These are phyloP conservation scores for Silurus asotus DNA, from an alignment of 2,113 vertebrate genomes.

Conservation along the genomic window DNA sequence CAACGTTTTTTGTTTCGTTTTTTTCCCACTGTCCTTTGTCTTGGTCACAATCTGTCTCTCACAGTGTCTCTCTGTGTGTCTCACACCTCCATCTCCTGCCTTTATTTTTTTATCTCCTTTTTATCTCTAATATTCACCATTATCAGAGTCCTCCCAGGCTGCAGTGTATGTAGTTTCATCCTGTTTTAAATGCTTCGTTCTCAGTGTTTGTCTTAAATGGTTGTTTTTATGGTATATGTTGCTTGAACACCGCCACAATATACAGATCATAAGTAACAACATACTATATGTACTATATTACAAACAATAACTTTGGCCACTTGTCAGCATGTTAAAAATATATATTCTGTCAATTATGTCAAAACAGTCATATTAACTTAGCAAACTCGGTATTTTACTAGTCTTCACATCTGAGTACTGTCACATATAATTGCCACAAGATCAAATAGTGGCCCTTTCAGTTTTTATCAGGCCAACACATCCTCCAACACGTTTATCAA, in stretches of 20 bases:
- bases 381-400: not conserved
- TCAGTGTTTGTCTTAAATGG: slow-evolving; percentile 58
- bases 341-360: not conserved
- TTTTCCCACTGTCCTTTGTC: slow-evolving; percentile 59
- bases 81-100: not conserved
- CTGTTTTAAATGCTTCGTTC: slow-evolving; percentile 65
- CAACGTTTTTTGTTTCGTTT: slow-evolving; percentile 67
- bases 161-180: slow-evolving; percentile 61
- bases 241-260: not conserved
- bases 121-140: slow-evolving; percentile 22
- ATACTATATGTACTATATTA: too few species aligned
- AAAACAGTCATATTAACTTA: not conserved
- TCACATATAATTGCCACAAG: not conserved
- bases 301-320: not conserved
- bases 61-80: slow-evolving; percentile 34
- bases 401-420: not conserved
- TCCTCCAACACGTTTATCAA: not conserved
- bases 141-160: slow-evolving; percentile 22
- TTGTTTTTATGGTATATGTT: slow-evolving; percentile 49
- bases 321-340: not conserved
- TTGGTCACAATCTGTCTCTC: slow-evolving; percentile 62
- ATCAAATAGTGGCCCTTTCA: not conserved
- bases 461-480: not conserved
- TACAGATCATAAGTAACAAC: not conserved
- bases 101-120: slow-evolving; percentile 1